These are phyloP conservation scores for Clitarchus hookeri DNA, from an alignment of 2,888 invertebrate genomes.

Conservation along the genomic window DNA sequence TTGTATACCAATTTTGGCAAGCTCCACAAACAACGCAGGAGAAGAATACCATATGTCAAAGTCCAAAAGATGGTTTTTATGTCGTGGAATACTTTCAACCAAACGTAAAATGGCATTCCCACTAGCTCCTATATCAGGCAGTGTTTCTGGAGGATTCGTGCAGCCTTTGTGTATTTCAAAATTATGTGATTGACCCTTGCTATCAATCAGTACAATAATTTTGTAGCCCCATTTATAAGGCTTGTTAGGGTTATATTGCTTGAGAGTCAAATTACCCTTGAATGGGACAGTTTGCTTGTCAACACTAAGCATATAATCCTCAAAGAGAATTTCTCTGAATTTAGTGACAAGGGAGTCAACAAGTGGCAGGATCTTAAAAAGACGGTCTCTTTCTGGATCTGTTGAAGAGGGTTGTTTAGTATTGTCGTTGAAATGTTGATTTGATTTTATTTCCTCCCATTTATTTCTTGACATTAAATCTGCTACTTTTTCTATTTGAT, in stretches of 20 bases:
- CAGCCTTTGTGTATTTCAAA: neutral
- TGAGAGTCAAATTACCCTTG: neutral
- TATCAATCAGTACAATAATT: neutral
- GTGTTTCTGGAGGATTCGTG: neutral
- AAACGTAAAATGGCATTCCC: neutral
- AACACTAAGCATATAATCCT: neutral
- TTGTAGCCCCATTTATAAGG: neutral
- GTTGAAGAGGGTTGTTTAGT: neutral
- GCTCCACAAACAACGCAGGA: neutral
- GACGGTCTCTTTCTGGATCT: neutral
- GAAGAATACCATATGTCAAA: neutral
- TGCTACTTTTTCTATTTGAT: neutral
- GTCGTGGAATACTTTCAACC: neutral
- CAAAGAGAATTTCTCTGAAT: neutral
- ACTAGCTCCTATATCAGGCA: neutral
- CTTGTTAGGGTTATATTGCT: neutral
- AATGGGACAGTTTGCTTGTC: neutral
- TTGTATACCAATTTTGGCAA: neutral
- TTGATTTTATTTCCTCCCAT: constrained; percentile 3
- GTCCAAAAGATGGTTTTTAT: neutral
- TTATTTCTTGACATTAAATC: neutral
- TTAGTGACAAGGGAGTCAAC: neutral
- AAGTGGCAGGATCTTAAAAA: neutral
- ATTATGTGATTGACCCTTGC: neutral
- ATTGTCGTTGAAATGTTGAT: neutral